Percentiles rank a stretch among this genome's conserved stretches.
Conservation (phyloP, 1,140 invertebrate species). For the Drosophila burlai region DNA sequence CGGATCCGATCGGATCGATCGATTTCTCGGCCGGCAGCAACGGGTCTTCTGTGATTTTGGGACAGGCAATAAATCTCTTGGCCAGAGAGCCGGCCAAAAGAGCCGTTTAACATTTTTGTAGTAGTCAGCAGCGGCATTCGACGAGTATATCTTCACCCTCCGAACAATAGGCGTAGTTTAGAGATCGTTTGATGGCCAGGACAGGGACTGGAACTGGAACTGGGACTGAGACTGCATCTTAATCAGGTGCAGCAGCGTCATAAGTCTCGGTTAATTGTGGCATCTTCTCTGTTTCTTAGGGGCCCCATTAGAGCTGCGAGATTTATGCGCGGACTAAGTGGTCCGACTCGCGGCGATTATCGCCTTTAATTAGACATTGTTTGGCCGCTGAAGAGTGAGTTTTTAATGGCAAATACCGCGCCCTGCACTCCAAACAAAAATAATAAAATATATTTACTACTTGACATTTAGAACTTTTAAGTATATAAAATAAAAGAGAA, state of each 20-base stretch:
- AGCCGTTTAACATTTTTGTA: conserved; percentile 75
- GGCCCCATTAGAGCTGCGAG: conserved; percentile 34
- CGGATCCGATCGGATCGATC: conserved; percentile 12
- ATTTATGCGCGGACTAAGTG: conserved; percentile 73
- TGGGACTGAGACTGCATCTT: conserved; percentile 52
- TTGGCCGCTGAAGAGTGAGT: conserved; percentile 18
- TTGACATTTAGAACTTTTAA: not conserved
- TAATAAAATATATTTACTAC: conserved; percentile 29
- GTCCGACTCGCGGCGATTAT: conserved; percentile 37
- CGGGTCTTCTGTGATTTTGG: conserved; percentile 79
- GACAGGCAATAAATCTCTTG: conserved; percentile 77
- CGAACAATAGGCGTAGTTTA: conserved; percentile 77
- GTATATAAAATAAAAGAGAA: not conserved
- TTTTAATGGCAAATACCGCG: conserved; percentile 34
- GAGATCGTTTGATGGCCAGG: conserved; percentile 49
- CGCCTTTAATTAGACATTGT: conserved; percentile 69
- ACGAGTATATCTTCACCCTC: conserved; percentile 22
- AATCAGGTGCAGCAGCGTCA: conserved; percentile 68
- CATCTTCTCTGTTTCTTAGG: conserved; percentile 7
- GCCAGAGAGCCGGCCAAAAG: conserved; percentile 48
- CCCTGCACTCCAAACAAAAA: conserved; percentile 23
- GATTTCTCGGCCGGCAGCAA: conserved; percentile 56
- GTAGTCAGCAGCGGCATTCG: conserved; percentile 51
- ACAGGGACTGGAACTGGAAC: not conserved
- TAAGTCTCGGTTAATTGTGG: conserved; percentile 77